Evolutionary conservation across 2,888 invertebrate species (phyloP), one percentile per base, ranked within the genome.

Genomic region (Synanthedon vespiformis): DNA sequence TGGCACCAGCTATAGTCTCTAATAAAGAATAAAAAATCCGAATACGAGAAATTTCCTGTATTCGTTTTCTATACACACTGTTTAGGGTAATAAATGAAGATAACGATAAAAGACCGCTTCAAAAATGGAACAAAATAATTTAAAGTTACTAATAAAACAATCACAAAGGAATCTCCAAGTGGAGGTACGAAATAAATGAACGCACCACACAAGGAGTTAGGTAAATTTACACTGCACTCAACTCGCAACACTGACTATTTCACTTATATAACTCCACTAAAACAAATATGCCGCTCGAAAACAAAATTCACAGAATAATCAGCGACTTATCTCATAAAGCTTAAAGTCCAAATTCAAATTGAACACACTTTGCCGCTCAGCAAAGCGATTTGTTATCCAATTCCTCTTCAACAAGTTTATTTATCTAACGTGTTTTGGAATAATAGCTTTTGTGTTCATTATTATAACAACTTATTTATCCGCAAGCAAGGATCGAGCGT

Each of bases 191-290:
- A 73, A 77, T 76, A 79, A 80, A 76, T 72, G 74, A 71, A 71
- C 71, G 75, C 62, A 62, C 77, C 80, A 65, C 80, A 74, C 74
- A 74, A 80, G 77, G 74, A 76, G 73, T 66, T 74, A 68, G 66
- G 78, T 79, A 83, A 86, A 85, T 86, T 82, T 80, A 78, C 86
- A 80, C 76, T 77, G 78, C 86, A 78, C 85, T 84, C 72, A 67
- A 74, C 64, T 70, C 57, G 80, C 76, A 68, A 83, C 85, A 81
- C 74, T 81, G 72, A 74, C 80, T 80, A 72, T 80, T 79, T 77
- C 73, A 78, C 75, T 75, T 72, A 72, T 70, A 74, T 66, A 70
- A 62, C 62, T 55, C 53, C 52, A 62, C 72, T 60, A 68, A 58
- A 50, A 47, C 61, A 57, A 14, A 13, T 40, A 22, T 58, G 54